A percentile compares a stretch with the other conserved stretches of the same genome.
These are phyloP conservation scores for Phaethon lepturus DNA, from an alignment of 2,113 vertebrate genomes.

Conservation along the genomic window DNA sequence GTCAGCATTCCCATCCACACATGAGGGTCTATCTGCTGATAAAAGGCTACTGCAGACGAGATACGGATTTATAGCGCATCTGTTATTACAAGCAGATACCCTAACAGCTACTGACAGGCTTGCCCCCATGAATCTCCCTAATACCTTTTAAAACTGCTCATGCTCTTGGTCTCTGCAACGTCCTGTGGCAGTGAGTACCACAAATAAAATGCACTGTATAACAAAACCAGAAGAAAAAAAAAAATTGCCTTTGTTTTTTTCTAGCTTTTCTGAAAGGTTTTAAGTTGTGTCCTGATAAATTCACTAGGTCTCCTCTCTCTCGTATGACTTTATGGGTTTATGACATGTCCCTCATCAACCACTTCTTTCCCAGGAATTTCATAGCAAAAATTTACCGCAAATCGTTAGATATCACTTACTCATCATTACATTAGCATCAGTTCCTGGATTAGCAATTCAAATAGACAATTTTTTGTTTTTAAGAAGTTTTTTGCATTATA, in stretches of 20 bases:
- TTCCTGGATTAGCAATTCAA: background rate
- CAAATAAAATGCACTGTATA: background rate
- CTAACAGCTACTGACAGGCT: background rate
- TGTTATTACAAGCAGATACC: background rate
- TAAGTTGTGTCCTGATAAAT: background rate
- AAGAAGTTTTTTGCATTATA: background rate
- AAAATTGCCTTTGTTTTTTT: fast-evolving
- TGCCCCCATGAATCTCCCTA: background rate
- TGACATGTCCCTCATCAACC: background rate
- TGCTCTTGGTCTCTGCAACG: background rate
- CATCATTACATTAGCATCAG: background rate
- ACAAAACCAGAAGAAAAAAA: background rate
- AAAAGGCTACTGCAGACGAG: background rate
- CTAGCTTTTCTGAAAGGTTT: background rate
- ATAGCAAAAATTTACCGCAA: background rate
- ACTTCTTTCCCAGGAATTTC: background rate
- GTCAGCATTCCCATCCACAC: background rate
- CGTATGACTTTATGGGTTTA: fast-evolving
- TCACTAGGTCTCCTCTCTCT: fast-evolving
- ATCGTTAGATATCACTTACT: background rate
- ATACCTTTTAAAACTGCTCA: background rate
- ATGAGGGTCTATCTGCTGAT: background rate
- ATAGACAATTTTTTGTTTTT: background rate
- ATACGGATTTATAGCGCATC: background rate
- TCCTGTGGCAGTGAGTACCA: background rate